Evolutionary conservation across 2,797 vertebrate species (phyloP), one percentile per base, ranked within the genome.

Genomic region (Acanthurus lineatus): DNA sequence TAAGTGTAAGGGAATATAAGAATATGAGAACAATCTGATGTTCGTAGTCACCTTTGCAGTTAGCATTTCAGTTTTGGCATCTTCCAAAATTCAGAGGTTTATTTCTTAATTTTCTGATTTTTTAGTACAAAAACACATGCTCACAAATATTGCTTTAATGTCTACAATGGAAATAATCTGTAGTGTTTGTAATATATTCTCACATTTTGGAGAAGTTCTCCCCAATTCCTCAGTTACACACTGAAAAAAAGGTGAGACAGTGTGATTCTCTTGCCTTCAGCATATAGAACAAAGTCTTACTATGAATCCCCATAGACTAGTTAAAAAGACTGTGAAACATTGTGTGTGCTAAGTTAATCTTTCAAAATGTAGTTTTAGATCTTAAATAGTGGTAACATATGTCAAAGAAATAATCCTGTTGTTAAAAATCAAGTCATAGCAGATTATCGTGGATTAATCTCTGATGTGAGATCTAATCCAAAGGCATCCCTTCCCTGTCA

Each of bases 361-460:
- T 62, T 45, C 20, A 59, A 84, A 67, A 69, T 51, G 44, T 51
- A 42, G 65, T 79, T 81, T 82, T 19, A 76, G 32, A 40, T 75
- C 63, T 78, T 73, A 57, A 81, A 40, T 61, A 63, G 47, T 74
- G 51, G 62, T 66, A 74, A 81, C 82, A 82, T 77, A 80, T 86
- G 87, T 86, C 60, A 52, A 82, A 67, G 38, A 72, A 85, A 82
- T 89, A 87, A 90, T 92, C 85, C 68, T 7, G 22, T 86, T 86
- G 76, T 77, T 54, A 19, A 69, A 73, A 91, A 86, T 77, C 70
- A 83, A 86, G 56, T 79, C 75, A 56, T 75, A 72, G 52, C 77
- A 87, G 89, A 88, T 86, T 86, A 77, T 81, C 47, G 53, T 52
- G 84, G 81, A 84, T 92, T 89, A 88, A 92, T 91, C 81, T 88